phyloP scores from a whole-genome alignment of 1,140 invertebrate species.

The Sipha flava region DNA sequence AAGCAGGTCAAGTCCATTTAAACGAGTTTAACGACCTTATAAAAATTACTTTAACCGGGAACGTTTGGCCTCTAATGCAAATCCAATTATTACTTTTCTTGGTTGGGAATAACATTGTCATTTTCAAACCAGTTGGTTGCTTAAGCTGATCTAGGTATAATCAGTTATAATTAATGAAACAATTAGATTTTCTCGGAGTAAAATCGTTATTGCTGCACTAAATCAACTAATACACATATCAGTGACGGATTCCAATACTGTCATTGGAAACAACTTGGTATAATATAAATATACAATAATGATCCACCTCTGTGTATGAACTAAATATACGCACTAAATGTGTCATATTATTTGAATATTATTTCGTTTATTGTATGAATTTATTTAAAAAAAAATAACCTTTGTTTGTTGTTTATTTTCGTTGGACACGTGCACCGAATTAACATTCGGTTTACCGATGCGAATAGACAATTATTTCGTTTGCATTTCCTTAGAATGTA shows the following conservation, averaged over 20 bases:
- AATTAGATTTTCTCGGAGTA: too few relatives aligned
- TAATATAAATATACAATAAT: too few relatives aligned
- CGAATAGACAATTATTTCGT: too few relatives aligned
- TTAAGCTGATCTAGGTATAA: not conserved
- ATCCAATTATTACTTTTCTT: not conserved
- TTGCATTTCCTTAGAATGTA: too few relatives aligned
- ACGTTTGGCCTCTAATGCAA: not conserved
- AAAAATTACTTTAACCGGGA: not conserved
- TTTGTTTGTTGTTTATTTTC: not conserved
- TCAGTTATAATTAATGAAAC: not conserved
- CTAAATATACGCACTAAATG: too few relatives aligned
- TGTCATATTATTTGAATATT: not conserved
- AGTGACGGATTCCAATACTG: too few relatives aligned
- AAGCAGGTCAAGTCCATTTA: not conserved
- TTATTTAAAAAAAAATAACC: not conserved
- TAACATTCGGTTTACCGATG: too few relatives aligned
- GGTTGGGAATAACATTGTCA: not conserved
- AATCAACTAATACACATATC: too few relatives aligned
- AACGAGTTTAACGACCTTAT: not conserved
- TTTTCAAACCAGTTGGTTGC: not conserved
- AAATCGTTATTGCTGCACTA: too few relatives aligned
- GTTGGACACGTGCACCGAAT: not conserved
- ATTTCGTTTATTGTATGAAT: not conserved
- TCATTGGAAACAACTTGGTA: too few relatives aligned
- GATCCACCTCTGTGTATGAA: too few relatives aligned